Evolutionary conservation across 2,888 invertebrate species (phyloP), one percentile per base, ranked within the genome.

Genomic region (Euplexia lucipara): DNA sequence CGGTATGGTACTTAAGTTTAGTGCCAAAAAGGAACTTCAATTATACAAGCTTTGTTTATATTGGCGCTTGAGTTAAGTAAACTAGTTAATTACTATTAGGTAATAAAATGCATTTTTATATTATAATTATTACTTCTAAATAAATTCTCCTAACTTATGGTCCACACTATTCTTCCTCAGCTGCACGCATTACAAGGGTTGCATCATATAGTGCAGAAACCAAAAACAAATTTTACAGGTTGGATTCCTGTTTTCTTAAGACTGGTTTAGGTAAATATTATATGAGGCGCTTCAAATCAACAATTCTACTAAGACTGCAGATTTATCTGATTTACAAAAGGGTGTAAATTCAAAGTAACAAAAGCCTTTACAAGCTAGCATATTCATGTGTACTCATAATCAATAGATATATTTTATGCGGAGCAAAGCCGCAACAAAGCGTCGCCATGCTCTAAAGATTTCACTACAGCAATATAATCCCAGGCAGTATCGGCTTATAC

Each of bases 351-450:
- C 10, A n/a, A 35, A 1, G 8, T 32, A n/a, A 14, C 12, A 14
- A 70, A 60, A 26, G 8, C 5, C 63, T 49, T 5, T 18, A 34
- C 35, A 49, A 34, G 16, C 30, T n/a, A 37, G 12, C 35, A 30
- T 35, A 52, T 41, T 20, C n/a, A 32, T 35, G 18, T 48, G 16
- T 10, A 20, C 14, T 20, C 32, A 20, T 9, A 34, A 32, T 49
- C 26, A 37, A 32, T 10, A 53, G 5, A 18, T 35, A 39, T 32
- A 63, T 42, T 65, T 56, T 45, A 65, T 26, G 14, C 7, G 4
- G 56, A 73, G 67, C 78, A 74, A 77, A 60, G 14, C 20, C 44
- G 9, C 78, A 45, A n/a, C 41, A 45, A 48, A 56, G 67, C 18
- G 53, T 20, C 18, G 45, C 32, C 35, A 30, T 42, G 56, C 74